Evolutionary conservation across 1,140 invertebrate genomes (phyloP).

Genomic region (Drosophila repletoides): DNA sequence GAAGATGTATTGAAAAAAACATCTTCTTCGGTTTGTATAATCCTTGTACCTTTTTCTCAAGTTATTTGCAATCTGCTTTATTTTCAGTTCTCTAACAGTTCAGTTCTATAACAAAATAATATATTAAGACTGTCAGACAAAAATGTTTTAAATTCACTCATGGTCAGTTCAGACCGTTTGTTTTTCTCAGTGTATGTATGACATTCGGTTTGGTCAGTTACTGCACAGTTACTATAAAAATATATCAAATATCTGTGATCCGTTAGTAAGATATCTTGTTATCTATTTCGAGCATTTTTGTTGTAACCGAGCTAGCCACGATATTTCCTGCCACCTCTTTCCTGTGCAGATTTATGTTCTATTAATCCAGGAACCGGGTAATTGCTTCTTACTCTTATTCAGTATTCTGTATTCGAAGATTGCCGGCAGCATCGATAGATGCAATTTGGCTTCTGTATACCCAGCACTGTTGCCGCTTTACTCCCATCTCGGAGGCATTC

Average conservation of each 20-base stretch:
- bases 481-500: conserved; percentile 28
- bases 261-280: conserved; percentile 41
- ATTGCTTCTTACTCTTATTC: conserved; percentile 53
- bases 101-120: no score
- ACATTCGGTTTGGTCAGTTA: conserved; percentile 1
- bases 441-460: conserved; percentile 82
- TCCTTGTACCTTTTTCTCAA: no score
- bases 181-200: conserved; percentile 6
- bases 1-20: no score
- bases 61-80: no score
- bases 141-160: no score
- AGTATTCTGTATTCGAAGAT: conserved; percentile 14
- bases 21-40: no score
- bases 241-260: conserved; percentile 12
- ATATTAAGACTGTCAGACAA: no score
- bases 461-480: conserved; percentile 44
- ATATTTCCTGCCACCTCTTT: conserved; percentile 4
- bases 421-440: conserved; percentile 54
- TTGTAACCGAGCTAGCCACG: not conserved
- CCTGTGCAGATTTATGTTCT: conserved; percentile 35
- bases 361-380: conserved; percentile 39
- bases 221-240: not conserved
- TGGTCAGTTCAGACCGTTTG: no score
- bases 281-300: conserved; percentile 1
- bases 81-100: no score